These are phyloP conservation scores for Cyanistes caeruleus DNA, from an alignment of 2,113 vertebrate species.

Conservation along the genomic window DNA sequence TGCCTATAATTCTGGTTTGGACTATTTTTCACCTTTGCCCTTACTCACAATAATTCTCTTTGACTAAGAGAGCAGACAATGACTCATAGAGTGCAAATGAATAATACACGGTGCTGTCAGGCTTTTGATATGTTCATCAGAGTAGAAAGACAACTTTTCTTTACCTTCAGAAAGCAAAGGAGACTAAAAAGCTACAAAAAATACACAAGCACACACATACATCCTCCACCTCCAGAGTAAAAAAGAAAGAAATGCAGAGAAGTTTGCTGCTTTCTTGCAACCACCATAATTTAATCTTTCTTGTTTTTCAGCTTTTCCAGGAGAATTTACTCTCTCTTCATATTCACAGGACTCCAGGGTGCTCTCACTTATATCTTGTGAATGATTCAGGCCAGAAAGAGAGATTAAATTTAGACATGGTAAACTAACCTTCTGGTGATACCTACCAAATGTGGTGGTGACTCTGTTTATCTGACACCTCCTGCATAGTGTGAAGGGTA, in stretches of 20 bases:
- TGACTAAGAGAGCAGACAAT: conserved; percentile 43
- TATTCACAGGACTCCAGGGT: neutral
- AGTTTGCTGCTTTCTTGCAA: neutral
- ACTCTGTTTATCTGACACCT: neutral
- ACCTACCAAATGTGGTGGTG: neutral
- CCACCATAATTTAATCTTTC: neutral
- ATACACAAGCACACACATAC: neutral
- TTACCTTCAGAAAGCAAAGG: neutral
- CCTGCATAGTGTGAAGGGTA: fast-evolving
- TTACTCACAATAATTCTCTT: conserved; percentile 58
- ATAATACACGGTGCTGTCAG: conserved; percentile 11
- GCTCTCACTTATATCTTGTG: neutral
- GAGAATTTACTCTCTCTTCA: neutral
- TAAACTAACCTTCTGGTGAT: neutral
- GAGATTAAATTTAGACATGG: neutral
- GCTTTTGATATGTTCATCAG: conserved; percentile 6
- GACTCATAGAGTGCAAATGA: conserved; percentile 37
- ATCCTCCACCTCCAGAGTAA: neutral
- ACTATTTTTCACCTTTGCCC: conserved; percentile 35
- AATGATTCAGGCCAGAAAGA: neutral
- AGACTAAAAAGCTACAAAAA: neutral
- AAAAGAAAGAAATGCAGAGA: neutral
- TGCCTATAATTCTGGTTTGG: conserved; percentile 43
- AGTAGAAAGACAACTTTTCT: neutral
- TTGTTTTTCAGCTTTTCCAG: neutral